These are phyloP conservation scores for Orchestes rusci DNA, from an alignment of 2,888 invertebrate genomes.

Conservation along the genomic window DNA sequence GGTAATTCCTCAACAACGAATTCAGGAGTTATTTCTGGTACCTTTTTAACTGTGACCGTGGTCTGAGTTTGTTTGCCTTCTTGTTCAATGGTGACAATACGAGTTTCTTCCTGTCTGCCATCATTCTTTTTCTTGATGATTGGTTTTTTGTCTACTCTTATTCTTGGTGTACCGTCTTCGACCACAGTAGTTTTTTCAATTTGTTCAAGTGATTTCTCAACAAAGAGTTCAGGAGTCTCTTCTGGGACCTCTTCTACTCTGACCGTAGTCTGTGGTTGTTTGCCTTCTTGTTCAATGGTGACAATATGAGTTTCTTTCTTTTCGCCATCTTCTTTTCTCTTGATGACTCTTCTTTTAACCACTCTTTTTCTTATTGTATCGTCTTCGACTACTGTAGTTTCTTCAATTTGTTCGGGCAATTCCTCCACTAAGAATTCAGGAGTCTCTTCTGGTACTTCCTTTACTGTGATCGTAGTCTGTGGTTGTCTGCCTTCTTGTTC, in stretches of 20 bases:
- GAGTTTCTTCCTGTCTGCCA: constrained; percentile 34
- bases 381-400: constrained; percentile 37
- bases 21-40: background rate
- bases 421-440: constrained; percentile 33
- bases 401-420: constrained; percentile 28
- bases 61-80: constrained; percentile 34
- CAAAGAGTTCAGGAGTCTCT: too few species aligned
- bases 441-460: too few species aligned
- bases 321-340: constrained; percentile 26
- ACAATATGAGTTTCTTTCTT: constrained; percentile 44
- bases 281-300: constrained; percentile 42
- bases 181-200: constrained; percentile 40
- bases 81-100: constrained; percentile 36
- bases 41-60: constrained; percentile 21
- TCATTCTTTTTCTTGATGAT: constrained; percentile 33
- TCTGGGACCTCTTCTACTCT: constrained; percentile 32
- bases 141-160: constrained; percentile 20
- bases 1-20: constrained; percentile 34
- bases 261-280: constrained; percentile 39
- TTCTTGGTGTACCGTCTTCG: constrained; percentile 27
- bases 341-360: constrained; percentile 29
- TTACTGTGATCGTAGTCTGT: constrained; percentile 7
- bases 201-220: too few species aligned
- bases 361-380: constrained; percentile 32
- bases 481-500: constrained; percentile 33